Conservation (phyloP, 2,888 invertebrate species). For the Sinopyrophorus schimmeli region DNA sequence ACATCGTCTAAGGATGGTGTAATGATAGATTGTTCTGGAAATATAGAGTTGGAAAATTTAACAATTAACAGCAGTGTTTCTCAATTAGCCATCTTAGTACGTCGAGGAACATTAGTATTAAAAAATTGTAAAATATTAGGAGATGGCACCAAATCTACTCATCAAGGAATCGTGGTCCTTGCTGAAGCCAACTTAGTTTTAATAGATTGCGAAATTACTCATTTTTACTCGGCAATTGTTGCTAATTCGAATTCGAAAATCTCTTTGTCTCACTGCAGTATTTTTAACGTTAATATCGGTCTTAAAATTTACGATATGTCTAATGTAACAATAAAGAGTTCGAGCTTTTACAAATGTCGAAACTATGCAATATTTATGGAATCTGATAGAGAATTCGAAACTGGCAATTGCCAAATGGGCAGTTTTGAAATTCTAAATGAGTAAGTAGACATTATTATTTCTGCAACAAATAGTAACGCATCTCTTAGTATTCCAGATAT, state of each 20-base stretch:
- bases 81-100: conserved; percentile 58
- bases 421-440: conserved; percentile 45
- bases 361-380: conserved; percentile 60
- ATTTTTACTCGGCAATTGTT: conserved; percentile 60
- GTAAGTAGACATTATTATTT: conserved; percentile 41
- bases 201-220: conserved; percentile 56
- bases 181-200: conserved; percentile 54
- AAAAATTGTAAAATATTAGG: conserved; percentile 59
- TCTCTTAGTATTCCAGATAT: conserved; percentile 48
- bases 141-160: conserved; percentile 57
- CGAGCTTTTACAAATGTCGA: conserved; percentile 54
- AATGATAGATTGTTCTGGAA: conserved; percentile 59
- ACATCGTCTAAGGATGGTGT: conserved; percentile 58
- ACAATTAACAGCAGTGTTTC: conserved; percentile 59
- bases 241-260: conserved; percentile 53
- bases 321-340: conserved; percentile 47
- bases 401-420: conserved; percentile 37
- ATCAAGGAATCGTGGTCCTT: conserved; percentile 60
- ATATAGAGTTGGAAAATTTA: conserved; percentile 59
- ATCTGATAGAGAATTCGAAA: conserved; percentile 48
- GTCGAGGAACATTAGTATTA: conserved; percentile 57
- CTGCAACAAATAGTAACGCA: conserved; percentile 4
- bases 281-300: conserved; percentile 48
- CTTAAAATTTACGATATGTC: conserved; percentile 57
- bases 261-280: conserved; percentile 46